phyloP scores from a whole-genome alignment of 2,888 invertebrate species.

The Macaria notata region DNA sequence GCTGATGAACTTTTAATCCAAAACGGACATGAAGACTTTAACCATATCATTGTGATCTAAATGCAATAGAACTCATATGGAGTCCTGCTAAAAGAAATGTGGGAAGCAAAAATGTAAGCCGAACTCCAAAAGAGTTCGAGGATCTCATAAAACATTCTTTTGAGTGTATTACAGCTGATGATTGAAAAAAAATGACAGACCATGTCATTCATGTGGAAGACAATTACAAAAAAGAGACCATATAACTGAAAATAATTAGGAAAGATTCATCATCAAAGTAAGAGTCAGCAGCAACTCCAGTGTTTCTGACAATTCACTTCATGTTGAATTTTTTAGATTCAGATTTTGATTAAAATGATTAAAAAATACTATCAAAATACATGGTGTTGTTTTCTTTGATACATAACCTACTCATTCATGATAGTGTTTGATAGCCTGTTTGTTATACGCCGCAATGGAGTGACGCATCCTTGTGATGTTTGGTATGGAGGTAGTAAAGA shows the following conservation, averaged over 20 bases:
- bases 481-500: too few relatives aligned
- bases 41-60: slow-evolving; percentile 29
- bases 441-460: too few relatives aligned
- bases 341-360: too few relatives aligned
- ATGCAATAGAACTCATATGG: slow-evolving; percentile 28
- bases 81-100: slow-evolving; percentile 29
- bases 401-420: too few relatives aligned
- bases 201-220: slow-evolving; percentile 24
- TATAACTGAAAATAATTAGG: slow-evolving; percentile 19
- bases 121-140: slow-evolving; percentile 12
- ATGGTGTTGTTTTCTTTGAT: too few relatives aligned
- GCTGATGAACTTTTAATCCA: slow-evolving; percentile 29
- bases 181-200: slow-evolving; percentile 26
- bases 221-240: slow-evolving; percentile 23
- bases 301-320: slow-evolving; percentile 19
- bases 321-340: slow-evolving; percentile 17
- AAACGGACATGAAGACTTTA: slow-evolving; percentile 28
- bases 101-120: slow-evolving; percentile 25
- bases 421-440: too few relatives aligned
- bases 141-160: slow-evolving; percentile 18
- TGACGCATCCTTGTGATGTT: too few relatives aligned
- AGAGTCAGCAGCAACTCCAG: slow-evolving; percentile 15
- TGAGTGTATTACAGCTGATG: slow-evolving; percentile 18
- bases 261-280: slow-evolving; percentile 25
- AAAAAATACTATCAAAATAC: too few relatives aligned